A percentile compares a stretch with the other conserved stretches of the same genome.
Conservation (phyloP, 2,797 vertebrate species). For the Tenualosa ilisha region DNA sequence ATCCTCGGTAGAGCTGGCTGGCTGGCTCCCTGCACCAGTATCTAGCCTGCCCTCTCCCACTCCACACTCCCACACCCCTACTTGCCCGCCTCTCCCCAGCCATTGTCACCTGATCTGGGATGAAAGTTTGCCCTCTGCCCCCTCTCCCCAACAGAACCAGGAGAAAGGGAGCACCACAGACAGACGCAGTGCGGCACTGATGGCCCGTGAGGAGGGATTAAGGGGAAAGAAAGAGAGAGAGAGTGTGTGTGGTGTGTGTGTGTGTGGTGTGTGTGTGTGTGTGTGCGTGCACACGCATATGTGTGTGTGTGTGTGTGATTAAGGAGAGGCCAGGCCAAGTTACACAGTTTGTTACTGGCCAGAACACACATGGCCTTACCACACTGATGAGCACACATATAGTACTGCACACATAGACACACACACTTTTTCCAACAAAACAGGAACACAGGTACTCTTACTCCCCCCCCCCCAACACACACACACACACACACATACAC, state of each 20-base stretch:
- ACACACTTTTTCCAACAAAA: not conserved
- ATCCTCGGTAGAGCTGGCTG: conserved; percentile 22
- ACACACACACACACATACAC: not conserved
- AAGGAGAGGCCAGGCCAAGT: conserved; percentile 46
- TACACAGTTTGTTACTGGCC: conserved; percentile 36
- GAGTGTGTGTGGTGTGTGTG: conserved; percentile 27
- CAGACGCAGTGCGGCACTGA: conserved; percentile 25
- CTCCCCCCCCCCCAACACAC: not conserved
- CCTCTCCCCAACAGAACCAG: conserved; percentile 33
- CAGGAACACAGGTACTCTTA: not conserved
- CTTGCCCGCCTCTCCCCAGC: conserved; percentile 34
- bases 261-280: conserved; percentile 5
- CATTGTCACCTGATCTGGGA: conserved; percentile 48
- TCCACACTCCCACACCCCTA: conserved; percentile 38
- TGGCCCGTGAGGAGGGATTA: conserved; percentile 37
- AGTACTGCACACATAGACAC: not conserved
- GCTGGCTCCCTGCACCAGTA: conserved; percentile 39
- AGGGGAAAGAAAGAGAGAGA: not conserved
- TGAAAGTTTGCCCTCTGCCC: conserved; percentile 54
- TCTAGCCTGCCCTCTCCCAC: conserved; percentile 41
- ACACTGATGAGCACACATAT: not conserved
- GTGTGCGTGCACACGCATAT: not conserved
- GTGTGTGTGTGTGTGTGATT: conserved; percentile 30
- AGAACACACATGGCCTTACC: conserved; percentile 28
- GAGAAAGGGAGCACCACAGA: conserved; percentile 50